Evolutionary conservation across 2,797 vertebrate genomes (phyloP), one percentile per base, ranked within the genome.

Genomic region (Moxostoma hubbsi): DNA sequence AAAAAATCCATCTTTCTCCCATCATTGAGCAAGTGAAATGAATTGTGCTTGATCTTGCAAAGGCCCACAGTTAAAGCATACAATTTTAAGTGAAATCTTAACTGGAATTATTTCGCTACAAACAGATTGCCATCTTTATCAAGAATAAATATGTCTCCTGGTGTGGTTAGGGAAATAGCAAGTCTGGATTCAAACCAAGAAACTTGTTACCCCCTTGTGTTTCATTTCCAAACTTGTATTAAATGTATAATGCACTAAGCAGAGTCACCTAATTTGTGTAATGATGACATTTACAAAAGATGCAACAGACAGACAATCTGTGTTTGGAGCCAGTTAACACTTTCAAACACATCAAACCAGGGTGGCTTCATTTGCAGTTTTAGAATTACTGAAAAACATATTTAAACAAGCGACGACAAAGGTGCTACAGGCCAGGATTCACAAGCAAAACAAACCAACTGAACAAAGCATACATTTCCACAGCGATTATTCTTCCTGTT

Each of bases 11-110:
- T 51, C 67, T 80, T 77, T 79, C 64, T 24, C 50, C 61, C 24
- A 66, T 64, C 76, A 82, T 85, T 68, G 85, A 84, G 75, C 75
- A 46, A 82, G 67, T 54, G 81, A 83, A 75, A 81, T 74, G 79
- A 87, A 85, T 85, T 84, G 71, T 74, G 84, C 81, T 88, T 89
- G 83, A 87, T 89, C 88, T 88, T 91, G 84, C 90, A 88, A 92
- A 85, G 59, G 68, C 68, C 47, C n/a, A 1, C 75, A 47, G 79
- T 71, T 67, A 82, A 67, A 81, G 75, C 36, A 62, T 5, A 53
- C 64, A 64, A 74, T 79, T 83, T 79, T 73, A 51, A 75, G 16
- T 59, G 75, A 77, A 65, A 75, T 76, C 71, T 76, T 68, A 50
- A 54, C 9, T 16, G 55, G 53, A 47, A 64, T 47, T 62, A 54